Evolutionary conservation across 2,888 invertebrate genomes (phyloP), one percentile per base, ranked within the genome.

Genomic region (Mimachlamys varia): DNA sequence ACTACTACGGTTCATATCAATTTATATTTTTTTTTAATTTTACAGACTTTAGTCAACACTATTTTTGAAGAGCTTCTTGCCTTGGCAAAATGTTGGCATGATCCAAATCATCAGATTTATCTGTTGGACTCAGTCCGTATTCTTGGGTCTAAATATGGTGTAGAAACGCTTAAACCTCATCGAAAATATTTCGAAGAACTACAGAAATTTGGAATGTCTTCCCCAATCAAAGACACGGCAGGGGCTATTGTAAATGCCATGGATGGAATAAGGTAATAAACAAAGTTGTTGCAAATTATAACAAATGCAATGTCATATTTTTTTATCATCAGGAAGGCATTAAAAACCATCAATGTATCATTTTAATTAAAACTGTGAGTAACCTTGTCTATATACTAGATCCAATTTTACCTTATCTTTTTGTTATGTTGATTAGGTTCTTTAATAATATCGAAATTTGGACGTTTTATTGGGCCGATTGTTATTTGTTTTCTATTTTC

Each of bases 201-300:
- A 7, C 88, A 89, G 44, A 50, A 89, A 62, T 87, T 38, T 33
- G 90, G 90, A 27, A 33, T 37, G 7, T 38, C 49, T 88, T 76
- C 90, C 22, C 27, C 22, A 44, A 37, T 92, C n/a, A 76, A 89
- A 88, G 76, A 89, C 50, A 53, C 58, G 12, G 58, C 90, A 17
- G 53, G 88, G n/a, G 62, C 50, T 22, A 76, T 92, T 33, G 44
- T 90, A 22, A 90, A 92, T 87, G 88, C 88, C 33, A n/a, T 92
- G 58, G 92, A 92, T 76, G 92, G 92, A 4, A 89, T 90, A 55
- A 92, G 92, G 92, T 92, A 76, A 33, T 38, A 12, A 58, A 53
- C 53, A 12, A 7, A 44, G 7, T 44, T 44, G 44, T 7, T 44
- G 4, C 7, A 44, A 44, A 44, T 7, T 44, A 7, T 44, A 44